phyloP scores from a whole-genome alignment of 1,140 invertebrate species.

The Adoxophyes honmai region DNA sequence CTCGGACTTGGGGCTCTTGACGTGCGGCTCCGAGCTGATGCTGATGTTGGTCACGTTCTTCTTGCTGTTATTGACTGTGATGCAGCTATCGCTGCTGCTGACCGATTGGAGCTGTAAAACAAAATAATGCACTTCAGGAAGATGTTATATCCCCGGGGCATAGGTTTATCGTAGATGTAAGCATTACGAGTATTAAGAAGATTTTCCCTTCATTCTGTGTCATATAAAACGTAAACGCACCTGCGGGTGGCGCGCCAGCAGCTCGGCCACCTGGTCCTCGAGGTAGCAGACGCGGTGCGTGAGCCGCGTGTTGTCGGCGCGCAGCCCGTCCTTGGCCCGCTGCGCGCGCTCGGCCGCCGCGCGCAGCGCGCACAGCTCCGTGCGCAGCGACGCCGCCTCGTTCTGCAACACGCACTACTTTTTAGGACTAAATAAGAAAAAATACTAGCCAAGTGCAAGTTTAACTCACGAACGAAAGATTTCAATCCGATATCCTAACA shows the following conservation, averaged over 20 bases:
- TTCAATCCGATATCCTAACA: too few species aligned
- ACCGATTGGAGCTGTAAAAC: slow-evolving; percentile 56
- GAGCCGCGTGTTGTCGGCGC: slow-evolving; percentile 88
- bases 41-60: slow-evolving; percentile 80
- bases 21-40: slow-evolving; percentile 69
- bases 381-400: slow-evolving; percentile 65
- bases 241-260: slow-evolving; percentile 72
- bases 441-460: too few species aligned
- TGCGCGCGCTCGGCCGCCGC: slow-evolving; percentile 80
- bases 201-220: too few species aligned
- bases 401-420: slow-evolving; percentile 31
- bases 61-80: slow-evolving; percentile 74
- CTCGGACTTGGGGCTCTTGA: slow-evolving; percentile 62
- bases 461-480: too few species aligned
- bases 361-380: slow-evolving; percentile 77
- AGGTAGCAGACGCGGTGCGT: slow-evolving; percentile 93
- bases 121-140: slow-evolving; percentile 14
- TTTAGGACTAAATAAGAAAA: too few species aligned
- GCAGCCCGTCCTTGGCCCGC: slow-evolving; percentile 79
- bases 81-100: slow-evolving; percentile 62
- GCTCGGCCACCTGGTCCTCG: slow-evolving; percentile 89
- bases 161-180: too few species aligned
- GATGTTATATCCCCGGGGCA: too few species aligned
- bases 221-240: slow-evolving; percentile 22
- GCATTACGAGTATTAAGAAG: too few species aligned